Conservation (phyloP, 1,140 invertebrate genomes). For the Aphelenchoides besseyi region DNA sequence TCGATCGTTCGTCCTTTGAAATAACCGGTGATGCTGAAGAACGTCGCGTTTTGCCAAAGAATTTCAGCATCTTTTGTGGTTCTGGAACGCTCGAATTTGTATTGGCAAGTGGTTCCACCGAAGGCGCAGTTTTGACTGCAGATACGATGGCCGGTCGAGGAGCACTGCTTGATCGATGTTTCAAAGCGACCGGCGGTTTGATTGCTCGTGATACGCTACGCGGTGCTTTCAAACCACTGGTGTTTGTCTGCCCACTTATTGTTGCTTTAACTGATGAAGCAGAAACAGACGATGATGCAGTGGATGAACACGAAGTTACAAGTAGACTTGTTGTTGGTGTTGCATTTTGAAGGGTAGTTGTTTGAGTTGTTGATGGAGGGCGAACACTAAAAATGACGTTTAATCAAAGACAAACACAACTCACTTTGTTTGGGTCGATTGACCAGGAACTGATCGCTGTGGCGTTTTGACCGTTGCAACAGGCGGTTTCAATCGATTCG, state of each 20-base stretch:
- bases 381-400: not conserved
- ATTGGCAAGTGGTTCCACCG: not conserved
- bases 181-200: not conserved
- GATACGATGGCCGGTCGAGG: not conserved
- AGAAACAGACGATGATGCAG: not conserved
- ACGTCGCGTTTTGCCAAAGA: not conserved
- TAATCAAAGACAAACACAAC: not conserved
- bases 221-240: not conserved
- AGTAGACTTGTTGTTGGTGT: not conserved
- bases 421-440: not conserved
- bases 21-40: not conserved
- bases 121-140: not conserved
- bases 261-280: not conserved
- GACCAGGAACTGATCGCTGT: not conserved
- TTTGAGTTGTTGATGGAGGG: too few relatives aligned
- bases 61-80: slow-evolving; percentile 10
- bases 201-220: not conserved
- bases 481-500: slow-evolving; percentile 10
- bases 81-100: not conserved
- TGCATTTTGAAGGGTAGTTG: not conserved
- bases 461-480: not conserved
- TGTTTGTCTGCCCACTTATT: not conserved
- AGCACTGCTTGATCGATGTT: not conserved
- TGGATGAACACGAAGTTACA: not conserved
- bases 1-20: not conserved